Percentiles rank a stretch among this genome's conserved stretches.
Evolutionary conservation across 2,888 invertebrate species (phyloP).

Genomic region (Apotomis betuletana): DNA sequence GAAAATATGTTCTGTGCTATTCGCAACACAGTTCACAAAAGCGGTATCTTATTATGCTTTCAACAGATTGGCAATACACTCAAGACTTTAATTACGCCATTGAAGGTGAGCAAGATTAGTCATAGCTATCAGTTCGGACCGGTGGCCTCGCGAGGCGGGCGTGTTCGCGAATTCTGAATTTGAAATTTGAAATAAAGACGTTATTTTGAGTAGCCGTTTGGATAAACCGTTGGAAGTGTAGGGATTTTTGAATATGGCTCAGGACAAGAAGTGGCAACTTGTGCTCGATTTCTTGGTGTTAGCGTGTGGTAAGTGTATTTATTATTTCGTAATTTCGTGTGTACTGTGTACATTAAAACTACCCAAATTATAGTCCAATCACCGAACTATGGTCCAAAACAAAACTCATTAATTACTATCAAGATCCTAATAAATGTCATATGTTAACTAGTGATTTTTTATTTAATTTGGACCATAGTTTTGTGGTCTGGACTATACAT

Average conservation of each 20-base stretch:
- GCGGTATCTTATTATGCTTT: background rate
- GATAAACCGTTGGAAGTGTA: too few species aligned
- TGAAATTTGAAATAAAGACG: background rate
- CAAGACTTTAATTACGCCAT: slow-evolving; percentile 16
- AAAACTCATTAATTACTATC: too few species aligned
- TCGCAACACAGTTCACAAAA: background rate
- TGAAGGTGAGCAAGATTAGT: slow-evolving; percentile 36
- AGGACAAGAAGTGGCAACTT: slow-evolving; percentile 68
- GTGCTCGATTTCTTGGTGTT: slow-evolving; percentile 65
- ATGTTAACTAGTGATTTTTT: too few species aligned
- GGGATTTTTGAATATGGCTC: slow-evolving; percentile 54
- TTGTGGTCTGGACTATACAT: too few species aligned
- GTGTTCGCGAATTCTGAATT: background rate
- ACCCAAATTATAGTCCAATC: too few species aligned
- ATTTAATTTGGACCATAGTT: too few species aligned
- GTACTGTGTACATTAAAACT: too few species aligned
- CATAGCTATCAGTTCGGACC: slow-evolving; percentile 30
- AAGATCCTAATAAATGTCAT: too few species aligned
- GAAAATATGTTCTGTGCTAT: background rate
- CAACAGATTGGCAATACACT: background rate
- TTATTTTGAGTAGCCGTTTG: background rate
- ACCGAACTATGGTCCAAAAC: too few species aligned
- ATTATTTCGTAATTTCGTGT: background rate
- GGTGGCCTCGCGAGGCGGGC: background rate
- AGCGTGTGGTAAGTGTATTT: slow-evolving; percentile 62